Evolutionary conservation across 2,113 vertebrate genomes (phyloP).

Genomic region (Onychorhynchus coronatus): DNA sequence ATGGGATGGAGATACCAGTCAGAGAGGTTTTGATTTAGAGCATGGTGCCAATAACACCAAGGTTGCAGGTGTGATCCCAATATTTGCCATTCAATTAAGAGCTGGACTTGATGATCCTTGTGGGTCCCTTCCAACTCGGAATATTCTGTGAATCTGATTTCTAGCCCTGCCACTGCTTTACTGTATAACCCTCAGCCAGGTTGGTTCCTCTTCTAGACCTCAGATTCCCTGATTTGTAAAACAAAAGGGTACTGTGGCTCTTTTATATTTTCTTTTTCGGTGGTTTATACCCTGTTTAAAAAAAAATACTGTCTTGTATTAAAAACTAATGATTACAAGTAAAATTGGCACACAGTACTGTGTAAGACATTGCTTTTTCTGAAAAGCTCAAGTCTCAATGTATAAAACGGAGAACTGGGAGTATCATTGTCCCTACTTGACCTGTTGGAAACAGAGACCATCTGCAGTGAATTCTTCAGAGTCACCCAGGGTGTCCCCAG

Average conservation of each 20-base stretch:
- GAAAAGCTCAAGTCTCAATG: not conserved
- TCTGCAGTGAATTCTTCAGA: not conserved
- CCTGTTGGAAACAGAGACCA: not conserved
- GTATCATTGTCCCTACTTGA: conserved; percentile 24
- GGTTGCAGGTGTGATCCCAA: not conserved
- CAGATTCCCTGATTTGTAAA: not conserved
- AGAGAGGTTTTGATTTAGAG: not conserved
- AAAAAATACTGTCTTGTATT: not conserved
- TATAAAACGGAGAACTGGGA: not conserved
- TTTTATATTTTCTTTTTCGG: not conserved
- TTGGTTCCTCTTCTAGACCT: not conserved
- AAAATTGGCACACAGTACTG: not conserved
- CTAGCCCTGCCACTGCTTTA: not conserved
- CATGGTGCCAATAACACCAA: not conserved
- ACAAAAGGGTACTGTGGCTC: not conserved
- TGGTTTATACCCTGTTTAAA: not conserved
- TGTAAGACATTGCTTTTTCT: not conserved
- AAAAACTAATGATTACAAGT: not conserved
- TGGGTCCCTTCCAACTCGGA: not conserved
- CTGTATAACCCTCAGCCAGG: not conserved
- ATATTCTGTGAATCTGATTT: not conserved
- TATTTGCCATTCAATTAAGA: not conserved
- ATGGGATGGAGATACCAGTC: not conserved
- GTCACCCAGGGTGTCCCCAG: conserved; percentile 25
- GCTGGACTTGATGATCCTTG: not conserved